Evolutionary conservation across 2,113 vertebrate species (phyloP).

Genomic region (Callopanchax toddi): DNA sequence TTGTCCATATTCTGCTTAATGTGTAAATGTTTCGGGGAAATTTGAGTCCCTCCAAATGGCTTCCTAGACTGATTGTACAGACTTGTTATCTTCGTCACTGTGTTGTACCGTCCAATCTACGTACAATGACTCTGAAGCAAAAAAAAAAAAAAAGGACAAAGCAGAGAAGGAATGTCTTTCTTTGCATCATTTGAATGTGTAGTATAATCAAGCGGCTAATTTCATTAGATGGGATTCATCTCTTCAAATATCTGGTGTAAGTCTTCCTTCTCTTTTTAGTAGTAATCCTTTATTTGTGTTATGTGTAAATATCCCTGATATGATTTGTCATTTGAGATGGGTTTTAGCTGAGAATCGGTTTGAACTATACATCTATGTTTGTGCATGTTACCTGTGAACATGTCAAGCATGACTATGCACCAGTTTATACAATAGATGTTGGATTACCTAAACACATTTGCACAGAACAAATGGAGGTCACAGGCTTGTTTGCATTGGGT

Average conservation of each 20-base stretch:
- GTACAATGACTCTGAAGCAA: slow-evolving; percentile 52
- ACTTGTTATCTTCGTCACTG: slow-evolving; percentile 65
- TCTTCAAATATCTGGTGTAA: slow-evolving; percentile 56
- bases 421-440: slow-evolving; percentile 67
- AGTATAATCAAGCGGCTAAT: slow-evolving; percentile 46
- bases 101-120: slow-evolving; percentile 74
- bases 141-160: slow-evolving; percentile 36
- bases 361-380: slow-evolving; percentile 53
- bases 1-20: slow-evolving; percentile 66
- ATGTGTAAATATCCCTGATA: slow-evolving; percentile 66
- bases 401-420: slow-evolving; percentile 78
- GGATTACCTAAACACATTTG: slow-evolving; percentile 59
- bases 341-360: slow-evolving; percentile 47
- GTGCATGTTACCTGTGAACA: slow-evolving; percentile 84
- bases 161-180: slow-evolving; percentile 51
- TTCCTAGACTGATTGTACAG: slow-evolving; percentile 67
- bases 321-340: slow-evolving; percentile 44
- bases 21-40: slow-evolving; percentile 64
- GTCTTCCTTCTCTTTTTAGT: slow-evolving; percentile 68
- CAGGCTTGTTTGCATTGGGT: slow-evolving; percentile 46
- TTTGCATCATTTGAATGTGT: slow-evolving; percentile 61
- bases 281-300: slow-evolving; percentile 58
- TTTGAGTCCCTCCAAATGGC: slow-evolving; percentile 40
- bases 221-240: slow-evolving; percentile 54
- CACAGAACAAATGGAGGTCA: slow-evolving; percentile 51